Percentiles rank a stretch among this genome's conserved stretches.
These are phyloP conservation scores for Melospiza melodia DNA, from an alignment of 2,113 vertebrate genomes.

Conservation along the genomic window DNA sequence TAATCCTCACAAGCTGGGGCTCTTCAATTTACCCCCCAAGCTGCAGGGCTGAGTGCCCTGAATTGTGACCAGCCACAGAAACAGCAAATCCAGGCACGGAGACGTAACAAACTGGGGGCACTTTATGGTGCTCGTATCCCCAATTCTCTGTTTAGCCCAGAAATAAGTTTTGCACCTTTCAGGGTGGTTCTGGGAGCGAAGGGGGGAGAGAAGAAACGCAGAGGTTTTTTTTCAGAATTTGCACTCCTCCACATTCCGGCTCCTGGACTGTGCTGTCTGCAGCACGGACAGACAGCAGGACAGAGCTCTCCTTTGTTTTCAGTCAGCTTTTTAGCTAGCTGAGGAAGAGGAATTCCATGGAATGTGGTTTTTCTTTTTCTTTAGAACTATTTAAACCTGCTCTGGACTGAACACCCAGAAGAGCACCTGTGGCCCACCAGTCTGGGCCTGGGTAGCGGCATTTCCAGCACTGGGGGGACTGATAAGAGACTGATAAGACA, in stretches of 20 bases:
- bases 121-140: too few species aligned
- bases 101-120: too few species aligned
- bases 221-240: neutral
- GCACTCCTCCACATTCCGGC: neutral
- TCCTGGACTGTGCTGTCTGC: neutral
- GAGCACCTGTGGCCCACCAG: neutral
- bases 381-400: neutral
- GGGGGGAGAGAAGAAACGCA: neutral
- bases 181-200: neutral
- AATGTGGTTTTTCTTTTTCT: neutral
- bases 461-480: neutral
- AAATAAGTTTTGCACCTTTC: neutral
- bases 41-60: neutral
- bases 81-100: accelerated
- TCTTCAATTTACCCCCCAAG: neutral
- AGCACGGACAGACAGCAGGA: neutral
- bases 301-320: neutral
- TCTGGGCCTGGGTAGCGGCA: too few species aligned
- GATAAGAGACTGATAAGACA: too few species aligned
- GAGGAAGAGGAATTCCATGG: neutral
- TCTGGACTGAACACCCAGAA: neutral
- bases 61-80: neutral
- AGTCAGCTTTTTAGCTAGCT: neutral
- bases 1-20: neutral
- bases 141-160: neutral